Evolutionary conservation across 1,140 invertebrate species (phyloP).

Genomic region (Macrotrachela quadricornifera): DNA sequence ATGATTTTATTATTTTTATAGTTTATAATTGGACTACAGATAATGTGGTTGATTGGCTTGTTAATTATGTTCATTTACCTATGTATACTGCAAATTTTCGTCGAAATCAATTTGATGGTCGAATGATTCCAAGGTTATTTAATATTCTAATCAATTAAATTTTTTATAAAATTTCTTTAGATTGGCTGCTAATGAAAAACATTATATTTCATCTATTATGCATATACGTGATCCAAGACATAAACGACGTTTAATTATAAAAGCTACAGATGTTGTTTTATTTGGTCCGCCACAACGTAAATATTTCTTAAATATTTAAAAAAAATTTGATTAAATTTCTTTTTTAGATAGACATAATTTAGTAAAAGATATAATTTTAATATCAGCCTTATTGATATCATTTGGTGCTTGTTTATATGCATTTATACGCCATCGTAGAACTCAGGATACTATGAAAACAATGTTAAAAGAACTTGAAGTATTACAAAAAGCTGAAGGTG

Average conservation of each 20-base stretch:
- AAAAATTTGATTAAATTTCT: too few relatives aligned
- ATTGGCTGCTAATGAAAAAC: slow-evolving; percentile 65
- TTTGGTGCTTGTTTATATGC: too few relatives aligned
- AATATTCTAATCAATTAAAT: too few relatives aligned
- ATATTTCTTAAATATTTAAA: slow-evolving; percentile 4
- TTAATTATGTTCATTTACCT: slow-evolving; percentile 65
- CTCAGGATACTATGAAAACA: too few relatives aligned
- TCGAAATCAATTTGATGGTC: slow-evolving; percentile 61
- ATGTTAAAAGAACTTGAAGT: too few relatives aligned
- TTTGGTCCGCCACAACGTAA: slow-evolving; percentile 89
- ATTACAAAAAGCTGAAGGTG: too few relatives aligned
- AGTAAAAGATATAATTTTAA: too few relatives aligned
- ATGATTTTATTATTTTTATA: slow-evolving; percentile 8
- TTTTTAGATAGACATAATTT: too few relatives aligned
- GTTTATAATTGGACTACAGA: slow-evolving; percentile 93
- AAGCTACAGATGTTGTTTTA: slow-evolving; percentile 86
- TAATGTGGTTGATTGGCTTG: slow-evolving; percentile 76
- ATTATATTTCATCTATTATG: slow-evolving; percentile 57
- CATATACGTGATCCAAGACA: slow-evolving; percentile 93
- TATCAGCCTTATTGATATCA: too few relatives aligned
- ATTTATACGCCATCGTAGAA: too few relatives aligned
- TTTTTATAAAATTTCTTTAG: too few relatives aligned
- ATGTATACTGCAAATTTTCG: slow-evolving; percentile 69
- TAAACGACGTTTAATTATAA: slow-evolving; percentile 77
- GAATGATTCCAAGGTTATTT: slow-evolving; percentile 54